Conservation (phyloP, 2,113 vertebrate species). For the Acinonyx jubatus region DNA sequence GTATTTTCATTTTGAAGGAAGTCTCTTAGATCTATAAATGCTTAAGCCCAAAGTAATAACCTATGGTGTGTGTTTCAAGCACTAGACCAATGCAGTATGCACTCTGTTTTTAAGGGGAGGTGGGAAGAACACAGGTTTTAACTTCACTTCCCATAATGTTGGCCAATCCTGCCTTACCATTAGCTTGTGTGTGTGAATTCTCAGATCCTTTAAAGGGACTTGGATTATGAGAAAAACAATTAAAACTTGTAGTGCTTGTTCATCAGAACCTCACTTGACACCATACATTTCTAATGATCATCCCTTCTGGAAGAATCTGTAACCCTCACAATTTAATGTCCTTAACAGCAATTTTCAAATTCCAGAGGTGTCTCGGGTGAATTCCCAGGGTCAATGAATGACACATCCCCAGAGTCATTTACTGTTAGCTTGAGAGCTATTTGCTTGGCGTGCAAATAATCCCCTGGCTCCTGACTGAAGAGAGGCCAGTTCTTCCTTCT, state of each 20-base stretch:
- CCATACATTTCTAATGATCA: background rate
- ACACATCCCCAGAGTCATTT: background rate
- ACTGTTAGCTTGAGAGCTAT: slow-evolving; percentile 20
- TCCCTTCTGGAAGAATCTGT: slow-evolving; percentile 49
- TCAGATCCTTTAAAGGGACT: background rate
- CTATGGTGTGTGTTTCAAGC: background rate
- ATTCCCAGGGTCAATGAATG: slow-evolving; percentile 11
- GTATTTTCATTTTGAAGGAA: slow-evolving; percentile 18
- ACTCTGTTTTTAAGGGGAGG: background rate
- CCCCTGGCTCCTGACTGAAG: slow-evolving; percentile 4
- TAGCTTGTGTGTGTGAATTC: background rate
- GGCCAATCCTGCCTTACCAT: background rate
- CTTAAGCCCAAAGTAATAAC: background rate
- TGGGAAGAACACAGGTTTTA: background rate
- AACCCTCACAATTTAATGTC: slow-evolving; percentile 16
- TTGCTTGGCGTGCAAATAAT: slow-evolving; percentile 46
- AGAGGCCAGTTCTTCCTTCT: slow-evolving; percentile 11
- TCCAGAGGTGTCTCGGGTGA: slow-evolving; percentile 37
- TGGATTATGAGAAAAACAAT: background rate
- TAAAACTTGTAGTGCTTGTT: background rate
- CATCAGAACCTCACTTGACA: background rate
- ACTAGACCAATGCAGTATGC: background rate
- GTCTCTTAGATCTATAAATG: background rate
- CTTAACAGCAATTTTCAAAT: slow-evolving; percentile 58
- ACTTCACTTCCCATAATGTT: background rate